Percentiles rank a stretch among this genome's conserved stretches.
Evolutionary conservation across 1,140 invertebrate genomes (phyloP).

Genomic region (Pogonognathellus flavescens): DNA sequence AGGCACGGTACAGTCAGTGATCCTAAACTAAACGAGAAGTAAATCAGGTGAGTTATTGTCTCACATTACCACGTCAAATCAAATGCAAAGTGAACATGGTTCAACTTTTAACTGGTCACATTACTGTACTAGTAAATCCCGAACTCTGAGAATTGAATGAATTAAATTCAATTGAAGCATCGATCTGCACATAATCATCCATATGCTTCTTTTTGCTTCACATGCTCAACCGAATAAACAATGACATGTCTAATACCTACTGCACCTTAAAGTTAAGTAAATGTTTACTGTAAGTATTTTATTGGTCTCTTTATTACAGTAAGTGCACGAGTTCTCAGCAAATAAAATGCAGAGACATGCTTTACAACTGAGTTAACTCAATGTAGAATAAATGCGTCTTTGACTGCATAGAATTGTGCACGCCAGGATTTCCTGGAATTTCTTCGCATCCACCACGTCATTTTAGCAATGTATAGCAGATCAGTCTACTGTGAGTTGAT

Average conservation of each 20-base stretch:
- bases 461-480: not conserved
- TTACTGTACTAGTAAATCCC: not conserved
- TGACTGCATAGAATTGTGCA: not conserved
- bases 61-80: not conserved
- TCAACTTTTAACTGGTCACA: not conserved
- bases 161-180: constrained; percentile 41
- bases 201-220: not conserved
- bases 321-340: too few species aligned
- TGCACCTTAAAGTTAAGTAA: too few species aligned
- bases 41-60: constrained; percentile 20
- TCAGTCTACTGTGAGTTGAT: constrained; percentile 6
- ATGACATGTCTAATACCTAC: constrained; percentile 1
- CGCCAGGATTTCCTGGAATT: constrained; percentile 33
- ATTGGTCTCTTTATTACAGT: too few species aligned
- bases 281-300: too few species aligned
- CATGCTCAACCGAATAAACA: not conserved
- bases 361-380: not conserved
- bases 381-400: not conserved
- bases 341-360: not conserved
- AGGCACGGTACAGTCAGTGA: not conserved
- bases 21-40: not conserved
- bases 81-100: constrained; percentile 6
- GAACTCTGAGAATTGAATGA: constrained; percentile 25
- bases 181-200: constrained; percentile 34
- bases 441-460: not conserved